These are phyloP conservation scores for Silurus meridionalis DNA, from an alignment of 2,113 vertebrate genomes.

Conservation along the genomic window DNA sequence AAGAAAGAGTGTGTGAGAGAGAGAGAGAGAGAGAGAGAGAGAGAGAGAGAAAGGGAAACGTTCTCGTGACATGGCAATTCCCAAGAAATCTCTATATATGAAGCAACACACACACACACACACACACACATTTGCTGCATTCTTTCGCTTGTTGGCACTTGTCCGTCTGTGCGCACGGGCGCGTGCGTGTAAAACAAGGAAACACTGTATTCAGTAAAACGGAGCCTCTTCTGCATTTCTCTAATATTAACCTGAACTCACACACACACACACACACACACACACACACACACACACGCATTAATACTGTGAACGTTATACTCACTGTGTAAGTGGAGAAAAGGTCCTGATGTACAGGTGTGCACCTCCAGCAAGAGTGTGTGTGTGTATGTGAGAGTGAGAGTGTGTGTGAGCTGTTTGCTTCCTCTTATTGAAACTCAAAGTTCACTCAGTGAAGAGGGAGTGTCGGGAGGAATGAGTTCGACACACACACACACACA, in stretches of 20 bases:
- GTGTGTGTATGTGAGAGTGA: not conserved
- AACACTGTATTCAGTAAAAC: not conserved
- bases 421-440: slow-evolving; percentile 40
- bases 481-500: slow-evolving; percentile 7
- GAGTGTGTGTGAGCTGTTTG: not conserved
- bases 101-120: slow-evolving; percentile 11
- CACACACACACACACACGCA: slow-evolving; percentile 12
- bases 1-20: slow-evolving; percentile 36
- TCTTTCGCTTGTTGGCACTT: slow-evolving; percentile 1
- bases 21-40: not conserved
- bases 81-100: slow-evolving; percentile 33
- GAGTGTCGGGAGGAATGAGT: slow-evolving; percentile 13
- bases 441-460: slow-evolving; percentile 28
- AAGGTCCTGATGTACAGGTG: slow-evolving; percentile 10
- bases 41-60: not conserved
- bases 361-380: not conserved
- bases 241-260: not conserved
- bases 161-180: not conserved
- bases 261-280: not conserved
- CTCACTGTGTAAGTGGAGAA: slow-evolving; percentile 20
- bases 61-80: slow-evolving; percentile 38
- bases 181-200: not conserved
- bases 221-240: not conserved
- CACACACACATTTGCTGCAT: not conserved
- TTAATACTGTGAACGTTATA: not conserved